These are phyloP conservation scores for Semicossyphus pulcher DNA, from an alignment of 2,113 vertebrate species.

Conservation along the genomic window DNA sequence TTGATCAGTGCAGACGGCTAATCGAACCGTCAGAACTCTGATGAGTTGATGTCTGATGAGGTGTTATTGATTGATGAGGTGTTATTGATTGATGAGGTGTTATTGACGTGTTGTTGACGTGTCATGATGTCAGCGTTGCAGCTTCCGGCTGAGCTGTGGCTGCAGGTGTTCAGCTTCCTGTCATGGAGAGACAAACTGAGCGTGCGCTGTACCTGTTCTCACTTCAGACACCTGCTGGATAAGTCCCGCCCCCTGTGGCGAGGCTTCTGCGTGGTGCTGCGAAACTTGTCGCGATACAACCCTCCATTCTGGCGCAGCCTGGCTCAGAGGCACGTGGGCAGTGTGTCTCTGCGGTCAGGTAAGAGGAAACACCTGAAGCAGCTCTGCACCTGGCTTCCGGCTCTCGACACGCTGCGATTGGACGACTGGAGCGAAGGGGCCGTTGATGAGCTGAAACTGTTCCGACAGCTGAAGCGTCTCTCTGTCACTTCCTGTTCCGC, in stretches of 20 bases:
- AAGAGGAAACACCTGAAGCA: conserved; percentile 47
- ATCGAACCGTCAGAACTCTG: not conserved
- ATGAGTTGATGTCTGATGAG: too few relatives aligned
- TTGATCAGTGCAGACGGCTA: not conserved
- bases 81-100: not conserved
- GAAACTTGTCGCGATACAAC: conserved; percentile 37
- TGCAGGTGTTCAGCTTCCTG: conserved; percentile 62
- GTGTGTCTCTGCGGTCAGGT: conserved; percentile 7
- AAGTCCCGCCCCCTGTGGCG: conserved; percentile 49
- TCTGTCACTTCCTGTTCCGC: conserved; percentile 19
- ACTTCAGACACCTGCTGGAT: conserved; percentile 59
- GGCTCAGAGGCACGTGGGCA: conserved; percentile 50
- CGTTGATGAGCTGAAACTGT: conserved; percentile 15
- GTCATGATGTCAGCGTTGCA: conserved; percentile 21
- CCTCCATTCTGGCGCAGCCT: conserved; percentile 57
- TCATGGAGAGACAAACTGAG: conserved; percentile 57
- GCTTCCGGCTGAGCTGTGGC: conserved; percentile 62
- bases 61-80: too few relatives aligned
- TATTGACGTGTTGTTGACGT: not conserved
- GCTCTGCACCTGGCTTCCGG: conserved; percentile 36
- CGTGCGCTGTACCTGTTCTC: conserved; percentile 46
- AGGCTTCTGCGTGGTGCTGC: conserved; percentile 50
- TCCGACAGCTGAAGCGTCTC: conserved; percentile 21
- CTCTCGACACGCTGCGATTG: conserved; percentile 19
- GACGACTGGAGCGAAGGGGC: conserved; percentile 34